Base-by-base conservation (phyloP, 2,797 vertebrate genomes). In the Sternotherus odoratus region DNA sequence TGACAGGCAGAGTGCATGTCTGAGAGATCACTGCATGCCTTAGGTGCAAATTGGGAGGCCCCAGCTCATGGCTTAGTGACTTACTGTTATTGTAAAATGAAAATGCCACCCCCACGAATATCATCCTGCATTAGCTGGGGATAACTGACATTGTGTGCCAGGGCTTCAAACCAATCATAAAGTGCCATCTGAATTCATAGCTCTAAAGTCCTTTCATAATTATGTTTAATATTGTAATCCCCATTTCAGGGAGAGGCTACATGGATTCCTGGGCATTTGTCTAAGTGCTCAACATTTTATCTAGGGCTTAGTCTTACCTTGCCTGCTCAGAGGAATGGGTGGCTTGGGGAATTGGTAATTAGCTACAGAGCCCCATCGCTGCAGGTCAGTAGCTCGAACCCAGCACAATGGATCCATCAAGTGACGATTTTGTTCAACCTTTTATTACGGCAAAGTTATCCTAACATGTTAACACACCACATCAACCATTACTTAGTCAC, bases 91-190 rank as follows among this genome's bases (percentile, higher is more conserved):
- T 90, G 54, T 49, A 93, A 96, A 95, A 92, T 72, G 12, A 86
- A 94, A 96, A 92, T 91, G 93, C 60, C 84, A 82, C 69, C 69
- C 66, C 93, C 85, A 66, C 90, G 82, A 95, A 90, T 89, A 88
- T 92, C 88, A 79, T 87, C 82, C 5, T 77, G 90, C 72, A 60
- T 77, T 95, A 86, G 77, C 92, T 85, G 74, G 79, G 75, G 23
- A 91, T 96, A 96, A 97, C 82, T 96, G 93, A 95, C 92, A 93
- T 82, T 89, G 83, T 96, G 85, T 80, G 94, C 84, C 90, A 89
- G 87, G 80, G 85, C 75, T 85, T 95, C 87, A 85, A 85, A 80
- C 88, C 79, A 79, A n/a, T 92, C 63, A 0, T 94, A 92, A 95
- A 96, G 89, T 90, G 94, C 90, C 79, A 91, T 50, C 48, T 83